A percentile compares a stretch with the other conserved stretches of the same genome.
Evolutionary conservation across 2,797 vertebrate genomes (phyloP).

Genomic region (Pseudochromis fuscus): DNA sequence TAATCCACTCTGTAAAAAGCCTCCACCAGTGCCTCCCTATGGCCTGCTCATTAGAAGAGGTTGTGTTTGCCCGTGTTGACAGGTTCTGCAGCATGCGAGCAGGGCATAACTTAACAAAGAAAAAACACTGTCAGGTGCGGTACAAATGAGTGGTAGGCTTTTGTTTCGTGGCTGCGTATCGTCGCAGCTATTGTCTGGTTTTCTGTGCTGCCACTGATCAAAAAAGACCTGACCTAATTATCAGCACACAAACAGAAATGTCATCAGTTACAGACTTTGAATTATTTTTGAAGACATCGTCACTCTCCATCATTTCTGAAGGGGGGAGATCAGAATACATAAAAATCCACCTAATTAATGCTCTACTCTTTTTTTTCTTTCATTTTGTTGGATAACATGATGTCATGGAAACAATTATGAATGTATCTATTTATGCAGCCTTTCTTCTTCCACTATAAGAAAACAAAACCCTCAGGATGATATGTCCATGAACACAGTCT

Average conservation of each 20-base stretch:
- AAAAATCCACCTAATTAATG: background rate
- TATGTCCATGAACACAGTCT: constrained; percentile 61
- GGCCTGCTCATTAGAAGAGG: constrained; percentile 70
- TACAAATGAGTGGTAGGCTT: constrained; percentile 44
- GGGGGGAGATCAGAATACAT: background rate
- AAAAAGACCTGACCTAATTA: constrained; percentile 39
- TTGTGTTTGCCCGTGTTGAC: constrained; percentile 65
- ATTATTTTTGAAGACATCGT: background rate
- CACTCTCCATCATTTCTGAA: background rate
- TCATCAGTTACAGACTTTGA: background rate
- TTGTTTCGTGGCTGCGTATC: constrained; percentile 20
- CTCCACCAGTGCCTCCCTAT: constrained; percentile 40
- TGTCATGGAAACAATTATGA: constrained; percentile 7
- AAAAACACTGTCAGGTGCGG: constrained; percentile 81
- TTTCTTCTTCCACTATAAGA: constrained; percentile 19
- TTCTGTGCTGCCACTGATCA: constrained; percentile 23
- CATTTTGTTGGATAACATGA: constrained; percentile 12
- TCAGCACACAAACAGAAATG: constrained; percentile 5
- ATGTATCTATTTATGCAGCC: constrained; percentile 20
- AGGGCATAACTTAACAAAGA: constrained; percentile 82
- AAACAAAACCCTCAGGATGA: constrained; percentile 53
- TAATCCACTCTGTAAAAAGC: constrained; percentile 59
- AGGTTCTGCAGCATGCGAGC: constrained; percentile 82
- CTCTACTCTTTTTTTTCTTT: background rate
- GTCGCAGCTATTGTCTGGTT: constrained; percentile 34